These are phyloP conservation scores for Mormyrus proboscirostris DNA, from an alignment of 2,797 vertebrate species.

Conservation along the genomic window DNA sequence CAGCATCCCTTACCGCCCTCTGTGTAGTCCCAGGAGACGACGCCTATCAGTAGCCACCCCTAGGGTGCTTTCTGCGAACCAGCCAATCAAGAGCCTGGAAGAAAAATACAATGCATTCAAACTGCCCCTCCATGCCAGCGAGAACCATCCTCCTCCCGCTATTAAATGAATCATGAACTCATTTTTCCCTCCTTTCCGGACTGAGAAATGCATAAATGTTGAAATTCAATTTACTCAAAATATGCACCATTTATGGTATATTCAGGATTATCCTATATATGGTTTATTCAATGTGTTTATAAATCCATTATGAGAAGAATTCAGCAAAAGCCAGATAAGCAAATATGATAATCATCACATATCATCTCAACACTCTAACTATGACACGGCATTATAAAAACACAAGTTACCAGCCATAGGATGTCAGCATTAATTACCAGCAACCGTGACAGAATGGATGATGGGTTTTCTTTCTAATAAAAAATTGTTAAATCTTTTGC, in stretches of 20 bases:
- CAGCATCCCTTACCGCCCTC: constrained; percentile 37
- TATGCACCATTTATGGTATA: background rate
- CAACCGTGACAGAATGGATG: background rate
- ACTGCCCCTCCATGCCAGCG: no score
- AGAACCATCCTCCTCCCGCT: background rate
- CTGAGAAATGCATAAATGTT: background rate
- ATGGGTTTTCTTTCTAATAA: background rate
- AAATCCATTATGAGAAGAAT: background rate
- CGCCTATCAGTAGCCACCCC: constrained; percentile 46
- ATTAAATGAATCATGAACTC: background rate
- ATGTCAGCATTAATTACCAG: background rate
- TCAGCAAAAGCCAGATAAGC: background rate
- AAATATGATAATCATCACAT: background rate
- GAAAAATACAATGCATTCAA: constrained; percentile 33
- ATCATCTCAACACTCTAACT: background rate
- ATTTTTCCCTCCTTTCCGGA: background rate
- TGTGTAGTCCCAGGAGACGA: constrained; percentile 38
- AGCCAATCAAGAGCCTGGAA: constrained; percentile 51
- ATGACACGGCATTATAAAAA: background rate
- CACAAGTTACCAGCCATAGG: background rate
- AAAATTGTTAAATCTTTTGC: background rate
- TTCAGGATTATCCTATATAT: background rate
- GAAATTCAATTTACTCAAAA: background rate
- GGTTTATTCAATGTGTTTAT: background rate
- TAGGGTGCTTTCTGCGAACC: constrained; percentile 42